phyloP scores from a whole-genome alignment of 2,888 invertebrate genomes.

The Acanthosoma haemorrhoidale region DNA sequence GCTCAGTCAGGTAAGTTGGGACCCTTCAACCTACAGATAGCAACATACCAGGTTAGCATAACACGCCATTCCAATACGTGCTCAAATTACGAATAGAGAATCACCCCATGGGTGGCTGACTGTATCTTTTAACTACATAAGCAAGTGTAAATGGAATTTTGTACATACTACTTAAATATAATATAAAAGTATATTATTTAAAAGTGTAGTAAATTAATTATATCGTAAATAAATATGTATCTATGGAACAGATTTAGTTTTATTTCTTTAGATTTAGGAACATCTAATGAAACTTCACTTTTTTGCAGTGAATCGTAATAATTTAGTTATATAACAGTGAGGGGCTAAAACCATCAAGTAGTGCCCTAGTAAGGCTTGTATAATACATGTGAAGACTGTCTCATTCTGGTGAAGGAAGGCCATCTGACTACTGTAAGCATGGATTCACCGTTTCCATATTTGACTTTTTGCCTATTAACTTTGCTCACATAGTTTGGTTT shows the following conservation, averaged over 20 bases:
- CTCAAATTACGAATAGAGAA: no score
- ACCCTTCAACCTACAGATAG: no score
- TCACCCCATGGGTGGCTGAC: no score
- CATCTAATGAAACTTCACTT: not conserved
- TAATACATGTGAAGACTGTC: not conserved
- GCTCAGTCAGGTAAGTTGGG: no score
- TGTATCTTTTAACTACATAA: no score
- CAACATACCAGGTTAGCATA: no score
- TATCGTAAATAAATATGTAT: not conserved
- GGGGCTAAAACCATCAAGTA: not conserved
- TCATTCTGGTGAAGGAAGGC: not conserved
- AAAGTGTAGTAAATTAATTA: not conserved
- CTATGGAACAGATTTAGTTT: no score
- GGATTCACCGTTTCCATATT: slow-evolving; percentile 6
- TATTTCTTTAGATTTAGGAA: not conserved
- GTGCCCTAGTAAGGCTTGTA: not conserved
- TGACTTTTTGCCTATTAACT: not conserved
- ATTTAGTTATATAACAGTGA: not conserved
- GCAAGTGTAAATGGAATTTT: no score
- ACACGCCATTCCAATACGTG: no score
- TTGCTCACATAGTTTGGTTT: no score
- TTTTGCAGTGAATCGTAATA: not conserved
- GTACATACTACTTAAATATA: no score
- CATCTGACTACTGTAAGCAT: slow-evolving; percentile 8
- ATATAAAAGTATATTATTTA: not conserved